Conservation (phyloP, 2,888 invertebrate species). For the Aelia acuminata region DNA sequence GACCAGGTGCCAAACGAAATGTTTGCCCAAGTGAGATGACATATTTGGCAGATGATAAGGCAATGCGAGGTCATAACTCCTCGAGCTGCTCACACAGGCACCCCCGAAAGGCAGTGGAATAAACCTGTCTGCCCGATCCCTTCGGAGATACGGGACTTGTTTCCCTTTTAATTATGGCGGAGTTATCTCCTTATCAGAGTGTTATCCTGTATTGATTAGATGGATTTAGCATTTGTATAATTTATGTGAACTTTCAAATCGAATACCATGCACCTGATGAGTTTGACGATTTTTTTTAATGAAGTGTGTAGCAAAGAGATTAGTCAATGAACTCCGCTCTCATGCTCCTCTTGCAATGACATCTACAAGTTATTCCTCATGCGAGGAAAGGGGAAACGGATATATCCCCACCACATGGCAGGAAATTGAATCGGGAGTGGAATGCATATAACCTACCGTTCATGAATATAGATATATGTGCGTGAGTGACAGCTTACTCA, state of each 20-base stretch:
- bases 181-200: background rate
- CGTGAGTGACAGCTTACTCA: slow-evolving; percentile 21
- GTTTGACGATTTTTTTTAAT: background rate
- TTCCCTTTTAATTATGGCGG: background rate
- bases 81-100: background rate
- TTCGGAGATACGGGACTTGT: background rate
- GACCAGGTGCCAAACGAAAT: background rate
- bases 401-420: background rate
- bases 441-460: slow-evolving; percentile 11
- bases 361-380: background rate
- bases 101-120: background rate
- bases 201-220: background rate
- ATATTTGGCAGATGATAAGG: slow-evolving; percentile 19
- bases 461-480: slow-evolving; percentile 37
- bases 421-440: slow-evolving; percentile 30
- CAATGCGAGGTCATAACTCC: background rate
- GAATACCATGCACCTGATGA: background rate
- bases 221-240: background rate
- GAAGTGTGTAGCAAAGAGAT: background rate
- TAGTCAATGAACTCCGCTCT: background rate
- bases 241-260: background rate
- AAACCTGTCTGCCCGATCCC: background rate
- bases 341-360: background rate
- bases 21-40: slow-evolving; percentile 13
- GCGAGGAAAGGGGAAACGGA: background rate